Evolutionary conservation across 2,113 vertebrate genomes (phyloP), one percentile per base, ranked within the genome.

Genomic region (Colaptes auratus): DNA sequence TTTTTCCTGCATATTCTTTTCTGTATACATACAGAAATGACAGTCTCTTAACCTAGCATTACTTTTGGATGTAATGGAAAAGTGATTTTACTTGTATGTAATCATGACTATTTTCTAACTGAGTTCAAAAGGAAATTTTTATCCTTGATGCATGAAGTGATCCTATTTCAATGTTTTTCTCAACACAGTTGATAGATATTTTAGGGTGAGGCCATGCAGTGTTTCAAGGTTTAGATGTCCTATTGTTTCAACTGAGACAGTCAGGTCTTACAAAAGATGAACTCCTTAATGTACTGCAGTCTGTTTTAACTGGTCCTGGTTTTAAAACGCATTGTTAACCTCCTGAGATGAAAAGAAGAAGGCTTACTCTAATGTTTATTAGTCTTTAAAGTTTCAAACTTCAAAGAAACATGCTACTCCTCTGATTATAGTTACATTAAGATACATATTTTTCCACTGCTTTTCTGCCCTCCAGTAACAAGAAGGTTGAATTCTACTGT

Each of bases 401-500:
- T 88, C 86, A 59, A 88, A 91, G 15, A 8, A 76, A 52, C 24
- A 55, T 59, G 8, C 7, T 81, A 48, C 14, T 88, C 28, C 64
- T 90, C 17, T 66, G 63, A 7, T 77, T 66, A 46, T 19, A 72
- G 12, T 5, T 82, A 3, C 4, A 39, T 52, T 87, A 67, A 76
- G 67, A 80, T 55, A 20, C 44, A 73, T 31, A 46, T 50, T 60
- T 81, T 84, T 86, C 11, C 2, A 10, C 44, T 86, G 59, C 5
- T 71, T 80, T 83, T 56, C 53, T 95, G 36, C 52, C 58, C 39
- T 90, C 15, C 12, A 92, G 85, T 11, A 89, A 72, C 9, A 89
- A 46, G 35, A 11, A 64, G 5, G 13, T 81, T 85, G 56, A 65
- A 75, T 94, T 85, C 66, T 78, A 71, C n/a, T 90, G n/a, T 31